Evolutionary conservation across 2,113 vertebrate genomes (phyloP).

Genomic region (Chamaea fasciata): DNA sequence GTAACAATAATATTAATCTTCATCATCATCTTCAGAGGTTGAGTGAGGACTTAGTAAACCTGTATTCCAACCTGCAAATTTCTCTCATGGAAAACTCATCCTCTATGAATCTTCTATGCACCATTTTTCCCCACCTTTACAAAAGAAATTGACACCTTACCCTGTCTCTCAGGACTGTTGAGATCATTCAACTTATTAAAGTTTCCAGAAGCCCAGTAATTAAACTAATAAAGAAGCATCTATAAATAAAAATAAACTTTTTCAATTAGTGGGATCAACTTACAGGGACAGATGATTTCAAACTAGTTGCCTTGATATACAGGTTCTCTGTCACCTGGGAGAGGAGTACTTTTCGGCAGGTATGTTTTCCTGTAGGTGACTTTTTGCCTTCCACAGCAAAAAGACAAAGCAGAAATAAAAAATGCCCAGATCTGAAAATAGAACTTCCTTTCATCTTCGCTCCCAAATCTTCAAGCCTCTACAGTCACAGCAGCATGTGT

Average conservation of each 20-base stretch:
- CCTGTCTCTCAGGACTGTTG: neutral
- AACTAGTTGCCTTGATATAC: constrained; percentile 45
- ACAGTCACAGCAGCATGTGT: neutral
- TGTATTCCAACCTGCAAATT: neutral
- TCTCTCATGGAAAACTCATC: neutral
- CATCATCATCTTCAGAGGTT: neutral
- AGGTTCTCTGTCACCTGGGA: constrained; percentile 58
- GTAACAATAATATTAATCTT: neutral
- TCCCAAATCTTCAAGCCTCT: neutral
- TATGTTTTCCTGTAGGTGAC: constrained; percentile 10
- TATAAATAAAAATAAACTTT: neutral
- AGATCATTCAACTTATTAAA: neutral
- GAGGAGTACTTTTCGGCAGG: constrained; percentile 47
- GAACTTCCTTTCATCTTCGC: constrained; percentile 32
- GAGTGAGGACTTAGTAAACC: neutral
- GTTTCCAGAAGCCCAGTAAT: neutral
- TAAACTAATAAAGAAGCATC: neutral
- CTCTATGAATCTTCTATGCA: neutral
- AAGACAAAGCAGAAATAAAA: constrained; percentile 58
- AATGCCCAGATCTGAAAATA: constrained; percentile 38
- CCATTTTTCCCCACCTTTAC: neutral
- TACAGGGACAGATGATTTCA: constrained; percentile 67
- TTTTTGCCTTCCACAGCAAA: constrained; percentile 33
- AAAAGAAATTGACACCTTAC: neutral
- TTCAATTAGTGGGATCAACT: constrained; percentile 32